Percentiles rank a stretch among this genome's conserved stretches.
Evolutionary conservation across 2,797 vertebrate species (phyloP).

Genomic region (Hyperoplus lanceolatus): DNA sequence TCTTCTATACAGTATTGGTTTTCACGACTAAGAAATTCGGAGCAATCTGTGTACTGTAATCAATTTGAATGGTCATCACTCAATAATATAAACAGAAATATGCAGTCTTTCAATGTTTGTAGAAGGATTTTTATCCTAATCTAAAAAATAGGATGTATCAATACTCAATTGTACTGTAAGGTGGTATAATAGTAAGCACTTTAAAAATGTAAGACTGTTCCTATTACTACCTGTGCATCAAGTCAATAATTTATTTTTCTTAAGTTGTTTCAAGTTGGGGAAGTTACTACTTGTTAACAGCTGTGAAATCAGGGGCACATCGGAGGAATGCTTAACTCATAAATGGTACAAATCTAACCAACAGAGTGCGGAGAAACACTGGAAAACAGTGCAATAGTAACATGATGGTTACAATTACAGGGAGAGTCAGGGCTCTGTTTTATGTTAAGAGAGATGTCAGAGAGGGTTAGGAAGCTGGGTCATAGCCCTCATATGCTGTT

Average conservation of each 20-base stretch:
- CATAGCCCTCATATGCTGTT: constrained; percentile 73
- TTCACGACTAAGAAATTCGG: constrained; percentile 59
- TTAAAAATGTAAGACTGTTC: constrained; percentile 38
- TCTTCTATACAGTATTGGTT: constrained; percentile 58
- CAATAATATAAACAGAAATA: constrained; percentile 51
- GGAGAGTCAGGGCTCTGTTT: constrained; percentile 61
- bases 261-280: constrained; percentile 25
- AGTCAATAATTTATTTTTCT: constrained; percentile 32
- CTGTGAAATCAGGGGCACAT: constrained; percentile 30
- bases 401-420: constrained; percentile 71
- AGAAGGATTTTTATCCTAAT: constrained; percentile 50
- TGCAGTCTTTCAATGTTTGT: constrained; percentile 36
- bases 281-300: constrained; percentile 26
- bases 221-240: constrained; percentile 54
- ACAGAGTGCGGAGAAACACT: constrained; percentile 39
- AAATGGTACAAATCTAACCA: constrained; percentile 47
- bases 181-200: constrained; percentile 39
- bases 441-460: constrained; percentile 72
- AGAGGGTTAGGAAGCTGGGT: constrained; percentile 71
- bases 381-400: constrained; percentile 58
- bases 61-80: constrained; percentile 63
- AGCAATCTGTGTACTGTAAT: constrained; percentile 50
- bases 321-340: constrained; percentile 40
- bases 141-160: constrained; percentile 44
- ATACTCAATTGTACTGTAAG: constrained; percentile 49